Percentiles rank a stretch among this genome's conserved stretches.
Conservation (phyloP, 2,113 vertebrate species). For the Barnardius zonarius region DNA sequence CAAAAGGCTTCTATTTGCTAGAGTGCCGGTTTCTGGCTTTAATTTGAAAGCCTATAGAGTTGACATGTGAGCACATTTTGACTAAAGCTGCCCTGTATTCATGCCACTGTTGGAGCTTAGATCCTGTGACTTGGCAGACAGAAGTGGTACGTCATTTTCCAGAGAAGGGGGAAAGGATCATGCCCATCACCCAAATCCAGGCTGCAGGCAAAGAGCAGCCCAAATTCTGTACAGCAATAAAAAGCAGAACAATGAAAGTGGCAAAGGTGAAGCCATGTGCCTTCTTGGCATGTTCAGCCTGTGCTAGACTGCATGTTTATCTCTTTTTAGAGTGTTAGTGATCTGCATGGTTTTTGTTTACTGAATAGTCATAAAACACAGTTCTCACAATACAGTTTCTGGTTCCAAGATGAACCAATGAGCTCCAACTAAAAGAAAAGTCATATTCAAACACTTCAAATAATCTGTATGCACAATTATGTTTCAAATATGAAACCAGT, state of each 20-base stretch:
- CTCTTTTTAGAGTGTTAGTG: background rate
- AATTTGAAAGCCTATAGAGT: background rate
- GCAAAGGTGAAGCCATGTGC: background rate
- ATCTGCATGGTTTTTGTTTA: background rate
- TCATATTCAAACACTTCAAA: background rate
- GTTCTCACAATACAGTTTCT: background rate
- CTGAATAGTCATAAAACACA: background rate
- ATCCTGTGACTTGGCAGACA: background rate
- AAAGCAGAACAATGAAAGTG: background rate
- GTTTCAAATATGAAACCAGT: background rate
- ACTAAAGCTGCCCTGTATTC: background rate
- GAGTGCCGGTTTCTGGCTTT: background rate
- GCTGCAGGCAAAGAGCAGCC: background rate
- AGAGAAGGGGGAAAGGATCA: background rate
- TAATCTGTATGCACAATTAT: background rate
- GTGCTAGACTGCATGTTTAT: background rate
- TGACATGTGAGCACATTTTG: background rate
- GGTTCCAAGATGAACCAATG: background rate
- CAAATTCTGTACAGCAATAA: background rate
- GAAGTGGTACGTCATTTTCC: background rate
- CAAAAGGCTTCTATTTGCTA: background rate
- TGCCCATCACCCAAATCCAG: background rate
- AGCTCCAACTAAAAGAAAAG: background rate
- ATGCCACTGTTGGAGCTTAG: background rate
- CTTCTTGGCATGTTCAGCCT: background rate